Evolutionary conservation across 2,797 vertebrate species (phyloP).

Genomic region (Discoglossus pictus): DNA sequence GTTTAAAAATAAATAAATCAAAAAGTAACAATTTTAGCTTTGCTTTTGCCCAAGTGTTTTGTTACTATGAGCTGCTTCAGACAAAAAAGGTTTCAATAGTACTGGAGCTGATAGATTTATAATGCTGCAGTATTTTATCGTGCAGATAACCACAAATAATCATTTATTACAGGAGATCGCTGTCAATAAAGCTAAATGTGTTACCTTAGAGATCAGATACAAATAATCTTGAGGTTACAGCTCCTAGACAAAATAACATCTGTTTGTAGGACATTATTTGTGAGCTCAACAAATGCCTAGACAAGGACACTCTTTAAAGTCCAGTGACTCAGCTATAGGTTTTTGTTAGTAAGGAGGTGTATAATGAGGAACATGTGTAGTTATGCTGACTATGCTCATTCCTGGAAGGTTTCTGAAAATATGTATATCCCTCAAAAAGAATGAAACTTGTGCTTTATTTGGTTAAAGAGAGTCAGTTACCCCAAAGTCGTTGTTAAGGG

Average conservation of each 20-base stretch:
- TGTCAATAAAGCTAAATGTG: background rate
- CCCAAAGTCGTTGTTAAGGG: too few relatives aligned
- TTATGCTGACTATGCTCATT: conserved; percentile 38
- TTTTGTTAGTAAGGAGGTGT: conserved; percentile 30
- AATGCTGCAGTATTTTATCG: too few relatives aligned
- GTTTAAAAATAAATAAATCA: too few relatives aligned
- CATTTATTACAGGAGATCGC: too few relatives aligned
- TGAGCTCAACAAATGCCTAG: conserved; percentile 22
- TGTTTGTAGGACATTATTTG: conserved; percentile 42
- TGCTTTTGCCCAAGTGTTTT: too few relatives aligned
- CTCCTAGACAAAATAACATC: conserved; percentile 44
- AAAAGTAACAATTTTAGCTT: too few relatives aligned
- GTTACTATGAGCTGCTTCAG: conserved; percentile 38
- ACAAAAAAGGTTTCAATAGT: too few relatives aligned
- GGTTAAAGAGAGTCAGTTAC: too few relatives aligned
- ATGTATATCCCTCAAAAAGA: too few relatives aligned
- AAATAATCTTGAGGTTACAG: conserved; percentile 15
- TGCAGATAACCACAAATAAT: too few relatives aligned
- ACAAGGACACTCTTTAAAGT: conserved; percentile 19
- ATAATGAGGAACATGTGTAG: conserved; percentile 40
- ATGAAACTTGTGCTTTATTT: too few relatives aligned
- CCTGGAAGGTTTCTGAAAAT: conserved; percentile 2
- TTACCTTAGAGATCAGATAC: conserved; percentile 32
- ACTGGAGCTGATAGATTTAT: too few relatives aligned
- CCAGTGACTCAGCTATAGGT: conserved; percentile 31